Percentiles rank a stretch among this genome's conserved stretches.
Conservation (phyloP, 1,140 invertebrate genomes). For the Brachionus rotundiformis region DNA sequence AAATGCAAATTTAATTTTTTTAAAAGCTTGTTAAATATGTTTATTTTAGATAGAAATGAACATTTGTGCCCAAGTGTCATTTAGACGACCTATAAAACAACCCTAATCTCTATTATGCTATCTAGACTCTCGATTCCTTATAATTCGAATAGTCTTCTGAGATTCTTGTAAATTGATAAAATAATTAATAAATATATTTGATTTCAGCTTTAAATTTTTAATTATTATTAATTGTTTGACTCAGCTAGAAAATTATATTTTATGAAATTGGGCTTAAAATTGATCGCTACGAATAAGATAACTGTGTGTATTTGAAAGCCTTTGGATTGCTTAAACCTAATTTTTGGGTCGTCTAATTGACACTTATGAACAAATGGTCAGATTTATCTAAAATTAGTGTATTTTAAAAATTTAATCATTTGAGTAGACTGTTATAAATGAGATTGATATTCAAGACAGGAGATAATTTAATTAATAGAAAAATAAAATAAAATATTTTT, state of each 20-base stretch:
- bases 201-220: not conserved
- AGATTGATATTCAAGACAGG: not conserved
- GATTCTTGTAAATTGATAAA: not conserved
- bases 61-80: not conserved
- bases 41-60: slow-evolving; percentile 1
- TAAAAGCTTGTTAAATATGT: slow-evolving; percentile 4
- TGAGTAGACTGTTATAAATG: not conserved
- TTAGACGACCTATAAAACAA: not conserved
- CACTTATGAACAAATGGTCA: not conserved
- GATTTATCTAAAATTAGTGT: not conserved
- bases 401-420: not conserved
- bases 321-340: not conserved
- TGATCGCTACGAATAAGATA: no score
- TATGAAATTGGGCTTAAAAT: no score
- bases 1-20: slow-evolving; percentile 17
- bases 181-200: not conserved
- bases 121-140: not conserved
- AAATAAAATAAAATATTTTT: not conserved
- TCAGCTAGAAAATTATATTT: no score
- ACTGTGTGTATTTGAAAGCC: not conserved
- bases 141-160: not conserved
- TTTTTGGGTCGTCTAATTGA: not conserved
- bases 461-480: not conserved
- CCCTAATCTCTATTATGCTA: not conserved
- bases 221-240: not conserved